Base-by-base conservation (phyloP, 2,797 vertebrate species). In the Natrix natrix region DNA sequence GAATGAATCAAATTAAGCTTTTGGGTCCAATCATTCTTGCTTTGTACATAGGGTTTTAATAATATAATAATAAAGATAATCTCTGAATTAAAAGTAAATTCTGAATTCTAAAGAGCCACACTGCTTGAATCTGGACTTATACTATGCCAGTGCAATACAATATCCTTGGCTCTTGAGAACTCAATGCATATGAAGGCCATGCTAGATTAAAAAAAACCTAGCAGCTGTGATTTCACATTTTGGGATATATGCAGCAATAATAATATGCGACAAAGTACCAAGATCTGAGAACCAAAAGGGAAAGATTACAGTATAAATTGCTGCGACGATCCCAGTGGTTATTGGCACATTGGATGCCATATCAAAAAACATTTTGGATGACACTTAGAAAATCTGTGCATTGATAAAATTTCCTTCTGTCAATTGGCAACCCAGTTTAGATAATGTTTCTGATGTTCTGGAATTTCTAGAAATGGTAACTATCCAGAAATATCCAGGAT, bases 1-100 rank as follows among this genome's bases (percentile, higher is more conserved):
- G 97, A 96, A 54, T 92, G 78, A 96, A 96, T 95, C 96, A 93
- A 78, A 90, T 92, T 97, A 83, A 94, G 7, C 94, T 96, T 93
- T 88, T 92, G 89, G 57, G 91, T 20, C 86, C 87, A 57, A 0
- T 91, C 94, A 94, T 96, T 92, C 91, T 93, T 95, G 14, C 88
- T 94, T 94, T 96, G 91, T 88, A 69, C 93, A 1, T 61, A 94
- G 93, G 92, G 93, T 95, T 87, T 63, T 20, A 78, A 63, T 57
- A 87, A 86, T 66, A 89, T 56, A 83, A 78, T 54, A 3, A 20
- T 61, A 69, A 88, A 88, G 37, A 11, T 78, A 78, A 22, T 69
- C 66, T 32, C 6, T 37, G n/a, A 74, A 74, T 74, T 78, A 78
- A 43, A 43, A 78, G 43, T 78, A 78, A 43, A 78, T 78, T 22